These are phyloP conservation scores for Lucifuga dentata DNA, from an alignment of 2,113 vertebrate species.

Conservation along the genomic window DNA sequence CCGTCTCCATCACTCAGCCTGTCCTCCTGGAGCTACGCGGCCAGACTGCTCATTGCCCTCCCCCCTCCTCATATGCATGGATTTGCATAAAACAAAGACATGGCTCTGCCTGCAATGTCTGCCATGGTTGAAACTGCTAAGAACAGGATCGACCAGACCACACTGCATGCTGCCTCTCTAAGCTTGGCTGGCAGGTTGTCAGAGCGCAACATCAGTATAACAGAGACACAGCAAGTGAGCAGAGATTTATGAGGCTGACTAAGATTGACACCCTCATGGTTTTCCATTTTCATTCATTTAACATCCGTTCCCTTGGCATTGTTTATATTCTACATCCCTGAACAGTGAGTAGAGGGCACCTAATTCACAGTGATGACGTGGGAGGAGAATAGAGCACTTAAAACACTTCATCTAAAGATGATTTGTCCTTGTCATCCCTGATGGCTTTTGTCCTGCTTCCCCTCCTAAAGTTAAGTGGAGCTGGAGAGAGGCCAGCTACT, in stretches of 20 bases:
- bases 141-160: slow-evolving; percentile 46
- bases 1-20: slow-evolving; percentile 78
- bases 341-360: slow-evolving; percentile 69
- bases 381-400: slow-evolving; percentile 76
- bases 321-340: slow-evolving; percentile 73
- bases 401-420: slow-evolving; percentile 84
- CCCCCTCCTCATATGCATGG: slow-evolving; percentile 67
- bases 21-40: slow-evolving; percentile 81
- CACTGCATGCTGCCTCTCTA: slow-evolving; percentile 44
- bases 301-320: slow-evolving; percentile 67
- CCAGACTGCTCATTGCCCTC: slow-evolving; percentile 74
- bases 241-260: slow-evolving; percentile 71
- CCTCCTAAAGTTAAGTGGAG: slow-evolving; percentile 75
- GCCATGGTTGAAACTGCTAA: slow-evolving; percentile 38
- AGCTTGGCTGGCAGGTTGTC: slow-evolving; percentile 70
- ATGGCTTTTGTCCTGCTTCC: slow-evolving; percentile 76
- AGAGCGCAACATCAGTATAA: slow-evolving; percentile 55
- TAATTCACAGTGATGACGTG: slow-evolving; percentile 76
- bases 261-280: slow-evolving; percentile 77
- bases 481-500: slow-evolving; percentile 76
- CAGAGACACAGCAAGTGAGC: slow-evolving; percentile 36
- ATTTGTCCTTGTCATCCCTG: slow-evolving; percentile 84
- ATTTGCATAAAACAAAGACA: slow-evolving; percentile 82
- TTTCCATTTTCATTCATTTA: slow-evolving; percentile 79
- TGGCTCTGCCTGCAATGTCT: slow-evolving; percentile 49